Conservation (phyloP, 1,140 invertebrate genomes). For the Drosophila pruinosa region DNA sequence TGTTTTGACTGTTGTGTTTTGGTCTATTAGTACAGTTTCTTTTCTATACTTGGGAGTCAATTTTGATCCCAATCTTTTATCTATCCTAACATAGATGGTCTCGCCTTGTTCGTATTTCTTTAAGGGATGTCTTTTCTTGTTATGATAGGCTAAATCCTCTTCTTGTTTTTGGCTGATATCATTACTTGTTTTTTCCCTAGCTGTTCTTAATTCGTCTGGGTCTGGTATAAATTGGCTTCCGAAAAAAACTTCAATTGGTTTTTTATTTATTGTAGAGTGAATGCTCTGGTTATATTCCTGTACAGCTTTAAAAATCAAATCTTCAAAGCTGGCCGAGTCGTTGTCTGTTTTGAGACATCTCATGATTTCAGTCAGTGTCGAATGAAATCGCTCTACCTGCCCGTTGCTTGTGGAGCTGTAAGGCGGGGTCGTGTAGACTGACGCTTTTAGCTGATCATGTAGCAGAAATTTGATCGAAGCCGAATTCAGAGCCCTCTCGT, state of each 20-base stretch:
- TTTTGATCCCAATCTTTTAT: constrained; percentile 24
- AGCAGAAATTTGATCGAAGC: constrained; percentile 29
- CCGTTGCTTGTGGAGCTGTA: constrained; percentile 28
- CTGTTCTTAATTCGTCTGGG: not conserved
- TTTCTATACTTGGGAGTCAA: constrained; percentile 18
- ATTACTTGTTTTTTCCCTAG: not conserved
- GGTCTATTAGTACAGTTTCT: not conserved
- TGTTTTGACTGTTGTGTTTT: not conserved
- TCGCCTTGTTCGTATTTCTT: not conserved
- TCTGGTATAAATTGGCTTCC: not conserved
- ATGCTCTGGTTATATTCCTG: not conserved
- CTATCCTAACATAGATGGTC: not conserved
- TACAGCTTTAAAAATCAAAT: not conserved
- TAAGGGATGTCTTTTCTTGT: not conserved
- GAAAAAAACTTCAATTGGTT: not conserved
- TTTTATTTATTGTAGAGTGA: not conserved
- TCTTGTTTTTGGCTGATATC: not conserved
- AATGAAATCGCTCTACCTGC: constrained; percentile 34
- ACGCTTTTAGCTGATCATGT: constrained; percentile 22
- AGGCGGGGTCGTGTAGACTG: constrained; percentile 25
- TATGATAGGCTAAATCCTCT: not conserved
- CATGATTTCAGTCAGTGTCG: constrained; percentile 22
- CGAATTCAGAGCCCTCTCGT: constrained; percentile 28
- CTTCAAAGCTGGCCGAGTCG: not conserved
- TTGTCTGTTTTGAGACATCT: not conserved